phyloP scores from a whole-genome alignment of 2,797 vertebrate genomes.

The Acomys russatus region DNA sequence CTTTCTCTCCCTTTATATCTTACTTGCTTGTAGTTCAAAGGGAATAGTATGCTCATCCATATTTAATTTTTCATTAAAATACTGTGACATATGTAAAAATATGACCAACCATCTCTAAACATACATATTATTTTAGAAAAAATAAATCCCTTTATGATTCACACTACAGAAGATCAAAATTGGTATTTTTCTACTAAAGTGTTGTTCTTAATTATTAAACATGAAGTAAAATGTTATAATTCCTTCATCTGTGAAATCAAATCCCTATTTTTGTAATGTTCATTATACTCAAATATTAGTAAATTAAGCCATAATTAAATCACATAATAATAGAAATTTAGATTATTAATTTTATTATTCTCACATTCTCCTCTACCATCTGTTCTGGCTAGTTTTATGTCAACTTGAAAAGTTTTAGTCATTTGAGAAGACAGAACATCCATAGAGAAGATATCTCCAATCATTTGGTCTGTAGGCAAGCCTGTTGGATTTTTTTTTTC shows the following conservation, averaged over 20 bases:
- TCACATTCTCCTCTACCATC: not conserved
- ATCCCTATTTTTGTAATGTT: not conserved
- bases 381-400: not conserved
- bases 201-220: not conserved
- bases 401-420: not conserved
- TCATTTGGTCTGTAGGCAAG: not conserved
- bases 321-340: not conserved
- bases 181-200: not conserved
- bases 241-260: not conserved
- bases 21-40: not conserved
- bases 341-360: not conserved
- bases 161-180: not conserved
- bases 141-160: not conserved
- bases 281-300: not conserved
- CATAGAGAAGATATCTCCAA: not conserved
- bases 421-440: not conserved
- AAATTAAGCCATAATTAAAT: not conserved
- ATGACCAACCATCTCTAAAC: not conserved
- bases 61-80: not conserved
- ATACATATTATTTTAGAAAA: not conserved
- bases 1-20: not conserved
- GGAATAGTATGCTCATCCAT: not conserved
- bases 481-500: not conserved
- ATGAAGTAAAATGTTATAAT: not conserved
- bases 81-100: not conserved